Conservation (phyloP, 2,113 vertebrate species). For the Alexandromys fortis region DNA sequence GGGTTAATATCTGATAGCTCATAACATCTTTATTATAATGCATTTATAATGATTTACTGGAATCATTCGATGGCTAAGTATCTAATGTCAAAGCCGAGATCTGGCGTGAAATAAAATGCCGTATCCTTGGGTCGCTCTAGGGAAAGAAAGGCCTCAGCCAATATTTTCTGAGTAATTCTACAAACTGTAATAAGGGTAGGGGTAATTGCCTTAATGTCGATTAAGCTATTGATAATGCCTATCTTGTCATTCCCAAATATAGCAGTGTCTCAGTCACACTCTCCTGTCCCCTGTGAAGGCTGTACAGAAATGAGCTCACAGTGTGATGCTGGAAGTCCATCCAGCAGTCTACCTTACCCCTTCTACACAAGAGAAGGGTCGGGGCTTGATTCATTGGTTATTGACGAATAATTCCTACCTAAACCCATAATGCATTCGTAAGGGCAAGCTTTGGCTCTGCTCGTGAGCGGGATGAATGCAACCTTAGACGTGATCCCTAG, state of each 20-base stretch:
- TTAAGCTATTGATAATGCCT: constrained; percentile 90
- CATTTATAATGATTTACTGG: constrained; percentile 91
- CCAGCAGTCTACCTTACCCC: constrained; percentile 56
- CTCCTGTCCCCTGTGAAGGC: constrained; percentile 81
- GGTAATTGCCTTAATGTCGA: constrained; percentile 90
- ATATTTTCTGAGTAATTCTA: constrained; percentile 86
- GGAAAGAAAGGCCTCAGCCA: constrained; percentile 85
- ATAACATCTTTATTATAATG: constrained; percentile 91
- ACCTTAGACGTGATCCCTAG: not conserved
- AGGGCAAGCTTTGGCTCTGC: not conserved
- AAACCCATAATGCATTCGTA: not conserved
- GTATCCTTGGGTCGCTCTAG: constrained; percentile 87
- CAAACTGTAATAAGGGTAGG: constrained; percentile 87
- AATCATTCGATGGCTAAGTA: constrained; percentile 87
- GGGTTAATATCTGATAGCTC: constrained; percentile 89
- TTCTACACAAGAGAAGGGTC: constrained; percentile 1
- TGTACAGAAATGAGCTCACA: constrained; percentile 80
- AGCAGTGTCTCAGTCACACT: constrained; percentile 81
- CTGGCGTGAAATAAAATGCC: constrained; percentile 87
- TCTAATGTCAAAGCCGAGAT: constrained; percentile 87
- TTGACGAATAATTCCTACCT: constrained; percentile 19
- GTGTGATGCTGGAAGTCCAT: constrained; percentile 67
- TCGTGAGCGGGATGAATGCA: not conserved
- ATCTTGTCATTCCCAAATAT: constrained; percentile 87
- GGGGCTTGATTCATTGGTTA: constrained; percentile 54